Evolutionary conservation across 2,888 invertebrate genomes (phyloP).

Genomic region (Harmothoe impar): DNA sequence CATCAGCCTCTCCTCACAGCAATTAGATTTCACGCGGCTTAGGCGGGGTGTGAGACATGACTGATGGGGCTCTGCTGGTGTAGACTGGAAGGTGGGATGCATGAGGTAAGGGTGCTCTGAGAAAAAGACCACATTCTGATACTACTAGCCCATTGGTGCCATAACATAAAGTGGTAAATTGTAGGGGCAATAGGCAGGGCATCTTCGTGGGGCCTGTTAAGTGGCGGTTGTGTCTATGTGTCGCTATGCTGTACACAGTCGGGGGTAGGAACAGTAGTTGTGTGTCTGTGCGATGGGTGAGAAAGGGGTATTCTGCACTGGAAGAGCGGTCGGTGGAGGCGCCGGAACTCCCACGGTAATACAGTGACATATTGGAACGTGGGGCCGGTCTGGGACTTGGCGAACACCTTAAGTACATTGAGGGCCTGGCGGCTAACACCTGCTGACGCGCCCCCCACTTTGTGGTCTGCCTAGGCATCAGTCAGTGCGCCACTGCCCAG

Average conservation of each 20-base stretch:
- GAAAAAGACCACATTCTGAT: not conserved
- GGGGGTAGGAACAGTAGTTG: too few species aligned
- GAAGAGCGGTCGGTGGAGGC: not conserved
- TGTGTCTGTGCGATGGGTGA: not conserved
- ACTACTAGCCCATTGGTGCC: not conserved
- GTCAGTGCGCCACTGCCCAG: constrained; percentile 1
- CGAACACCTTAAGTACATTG: constrained; percentile 43
- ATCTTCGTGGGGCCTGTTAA: not conserved
- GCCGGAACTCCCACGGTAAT: constrained; percentile 33
- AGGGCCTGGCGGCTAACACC: constrained; percentile 47
- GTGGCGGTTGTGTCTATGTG: not conserved
- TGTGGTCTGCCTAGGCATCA: constrained; percentile 2
- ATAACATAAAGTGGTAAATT: not conserved
- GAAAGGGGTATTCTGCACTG: not conserved
- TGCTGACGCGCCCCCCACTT: constrained; percentile 52
- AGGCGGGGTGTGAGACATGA: not conserved
- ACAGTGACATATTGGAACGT: constrained; percentile 47
- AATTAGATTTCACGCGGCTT: constrained; percentile 58
- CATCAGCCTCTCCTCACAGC: constrained; percentile 42
- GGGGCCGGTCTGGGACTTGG: constrained; percentile 16
- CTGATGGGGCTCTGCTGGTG: not conserved
- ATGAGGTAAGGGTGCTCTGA: not conserved
- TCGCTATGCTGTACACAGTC: too few species aligned
- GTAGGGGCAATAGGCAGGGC: not conserved
- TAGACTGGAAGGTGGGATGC: not conserved